Percentiles rank a stretch among this genome's conserved stretches.
Conservation (phyloP, 2,888 invertebrate species). For the Hololepta plana region DNA sequence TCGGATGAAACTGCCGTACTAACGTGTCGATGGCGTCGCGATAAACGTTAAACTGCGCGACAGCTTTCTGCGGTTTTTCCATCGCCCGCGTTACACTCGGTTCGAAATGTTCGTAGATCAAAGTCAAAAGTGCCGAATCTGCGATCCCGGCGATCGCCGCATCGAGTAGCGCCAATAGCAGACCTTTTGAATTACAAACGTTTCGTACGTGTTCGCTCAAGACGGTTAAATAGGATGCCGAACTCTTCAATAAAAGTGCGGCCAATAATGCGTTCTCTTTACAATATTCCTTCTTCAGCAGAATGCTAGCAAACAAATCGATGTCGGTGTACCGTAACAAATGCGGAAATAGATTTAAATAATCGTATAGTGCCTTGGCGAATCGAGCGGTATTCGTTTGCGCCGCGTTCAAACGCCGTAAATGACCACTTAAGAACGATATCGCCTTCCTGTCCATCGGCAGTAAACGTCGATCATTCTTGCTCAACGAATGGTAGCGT, state of each 20-base stretch:
- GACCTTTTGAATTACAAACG: conserved; percentile 39
- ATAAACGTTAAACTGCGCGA: conserved; percentile 42
- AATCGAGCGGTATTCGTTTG: conserved; percentile 31
- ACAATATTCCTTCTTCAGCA: conserved; percentile 31
- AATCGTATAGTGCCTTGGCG: conserved; percentile 34
- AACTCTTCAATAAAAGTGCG: conserved; percentile 35
- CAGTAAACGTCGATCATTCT: too few species aligned
- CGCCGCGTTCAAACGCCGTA: too few species aligned
- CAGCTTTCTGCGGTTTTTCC: conserved; percentile 51
- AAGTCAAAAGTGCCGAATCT: conserved; percentile 30
- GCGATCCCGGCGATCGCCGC: conserved; percentile 27
- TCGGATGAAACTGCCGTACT: too few species aligned
- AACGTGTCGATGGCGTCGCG: conserved; percentile 35
- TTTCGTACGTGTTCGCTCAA: too few species aligned
- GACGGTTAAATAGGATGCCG: too few species aligned
- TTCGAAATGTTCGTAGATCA: conserved; percentile 40
- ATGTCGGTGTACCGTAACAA: conserved; percentile 30
- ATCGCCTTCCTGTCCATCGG: too few species aligned
- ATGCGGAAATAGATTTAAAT: conserved; percentile 43
- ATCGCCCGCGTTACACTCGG: conserved; percentile 41
- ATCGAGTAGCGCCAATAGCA: conserved; percentile 42
- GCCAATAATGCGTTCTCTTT: conserved; percentile 40
- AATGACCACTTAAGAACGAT: too few species aligned
- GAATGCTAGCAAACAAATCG: conserved; percentile 35
- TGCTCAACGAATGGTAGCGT: too few species aligned